Base-by-base conservation (phyloP, 2,888 invertebrate species). In the Therioaphis trifolii region DNA sequence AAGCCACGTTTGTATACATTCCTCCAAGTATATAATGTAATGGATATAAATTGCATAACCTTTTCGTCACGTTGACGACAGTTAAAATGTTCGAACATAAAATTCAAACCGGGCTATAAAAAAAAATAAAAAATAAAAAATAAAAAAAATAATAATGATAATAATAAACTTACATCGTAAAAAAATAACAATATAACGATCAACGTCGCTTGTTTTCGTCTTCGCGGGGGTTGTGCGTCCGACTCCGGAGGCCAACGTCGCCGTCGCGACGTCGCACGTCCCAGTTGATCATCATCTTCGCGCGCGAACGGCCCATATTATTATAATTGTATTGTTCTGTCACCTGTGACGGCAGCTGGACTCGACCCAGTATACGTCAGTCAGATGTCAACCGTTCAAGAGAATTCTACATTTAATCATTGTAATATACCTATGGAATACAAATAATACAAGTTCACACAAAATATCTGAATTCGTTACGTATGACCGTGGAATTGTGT, bases 281-380 rank as follows among this genome's bases (percentile, higher is more conserved):
- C 15, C 15, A 21, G 24, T 40, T 46, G 46, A 71, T 46, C 69
- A 11, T 72, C n/a, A 5, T 71, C 49, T 11, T 49, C 71, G 49
- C 21, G 74, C 35, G 21, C 24, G 24, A 27, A 15, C 55, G 74
- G 74, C 52, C 74, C 74, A 72, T 7, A n/a, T 46, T 21, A 4
- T 55, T 55, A 74, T 35, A 21, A 35, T 61, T 75, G 58, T 75
- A 75, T 75, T 75, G 52, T 58, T 14, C 24, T 21, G 61, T 46
- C 75, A 75, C 75, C 75, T 75, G 75, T n/a, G 12, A 21, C 27
- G 61, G n/a, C 75, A 61, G 61, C 75, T 75, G 75, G 75, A 43
- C 43, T 24, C 40, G 27, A 18, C 24, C 75, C 61, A 43, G n/a
- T 40, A 4, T 43, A 18, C 43, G 58, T 75, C 75, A 52, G 40